Evolutionary conservation across 2,113 vertebrate species (phyloP).

Genomic region (Cebidichthys violaceus): DNA sequence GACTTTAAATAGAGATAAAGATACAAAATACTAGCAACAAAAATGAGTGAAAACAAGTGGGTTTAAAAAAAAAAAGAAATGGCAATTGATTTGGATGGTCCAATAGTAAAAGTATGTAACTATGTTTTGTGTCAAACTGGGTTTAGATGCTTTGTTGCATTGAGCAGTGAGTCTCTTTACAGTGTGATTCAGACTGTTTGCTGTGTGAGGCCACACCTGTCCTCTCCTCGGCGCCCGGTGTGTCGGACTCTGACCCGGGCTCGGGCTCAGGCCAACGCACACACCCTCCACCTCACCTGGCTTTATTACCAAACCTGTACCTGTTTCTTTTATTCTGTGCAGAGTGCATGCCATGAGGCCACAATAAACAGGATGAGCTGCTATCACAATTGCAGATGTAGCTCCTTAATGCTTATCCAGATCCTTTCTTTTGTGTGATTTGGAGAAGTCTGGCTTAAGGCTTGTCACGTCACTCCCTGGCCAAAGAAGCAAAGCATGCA

Average conservation of each 20-base stretch:
- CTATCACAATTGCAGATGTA: neutral
- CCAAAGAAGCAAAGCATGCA: neutral
- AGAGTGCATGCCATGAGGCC: neutral
- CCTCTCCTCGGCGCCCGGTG: conserved; percentile 28
- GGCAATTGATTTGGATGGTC: neutral
- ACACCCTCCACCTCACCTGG: conserved; percentile 4
- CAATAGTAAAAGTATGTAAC: neutral
- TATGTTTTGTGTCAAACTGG: neutral
- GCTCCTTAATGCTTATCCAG: neutral
- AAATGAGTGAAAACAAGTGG: neutral
- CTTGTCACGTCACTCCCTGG: conserved; percentile 9
- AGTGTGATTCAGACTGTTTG: conserved; percentile 63
- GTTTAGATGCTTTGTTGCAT: neutral
- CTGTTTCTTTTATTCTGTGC: neutral
- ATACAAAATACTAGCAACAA: too few species aligned
- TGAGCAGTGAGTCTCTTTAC: conserved; percentile 9
- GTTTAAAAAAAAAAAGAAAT: neutral
- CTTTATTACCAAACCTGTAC: conserved; percentile 2
- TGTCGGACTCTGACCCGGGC: conserved; percentile 73
- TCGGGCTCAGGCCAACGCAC: conserved; percentile 6
- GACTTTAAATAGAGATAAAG: neutral
- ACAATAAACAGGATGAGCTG: conserved; percentile 14
- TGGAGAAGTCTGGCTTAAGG: conserved; percentile 3
- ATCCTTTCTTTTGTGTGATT: conserved; percentile 6
- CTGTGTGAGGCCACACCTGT: conserved; percentile 61